Percentiles rank a stretch among this genome's conserved stretches.
phyloP scores from a whole-genome alignment of 2,888 invertebrate species.

The Cinara cedri region DNA sequence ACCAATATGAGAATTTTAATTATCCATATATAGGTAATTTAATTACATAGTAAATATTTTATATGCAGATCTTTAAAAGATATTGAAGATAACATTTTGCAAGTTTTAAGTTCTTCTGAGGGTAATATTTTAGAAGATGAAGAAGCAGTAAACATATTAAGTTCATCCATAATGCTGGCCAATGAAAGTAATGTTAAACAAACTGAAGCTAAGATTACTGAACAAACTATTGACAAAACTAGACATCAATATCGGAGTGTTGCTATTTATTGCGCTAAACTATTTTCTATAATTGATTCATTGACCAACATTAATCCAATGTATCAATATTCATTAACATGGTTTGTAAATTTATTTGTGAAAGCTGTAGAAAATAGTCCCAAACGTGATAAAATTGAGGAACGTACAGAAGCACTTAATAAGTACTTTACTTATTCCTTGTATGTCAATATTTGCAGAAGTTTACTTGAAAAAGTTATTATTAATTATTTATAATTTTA shows the following conservation, averaged over 20 bases:
- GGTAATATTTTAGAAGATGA: conserved; percentile 90
- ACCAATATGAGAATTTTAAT: neutral
- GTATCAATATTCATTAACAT: conserved; percentile 85
- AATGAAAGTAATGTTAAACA: conserved; percentile 93
- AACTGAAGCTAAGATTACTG: conserved; percentile 85
- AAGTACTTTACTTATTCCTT: conserved; percentile 70
- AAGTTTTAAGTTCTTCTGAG: conserved; percentile 74
- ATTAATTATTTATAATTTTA: neutral
- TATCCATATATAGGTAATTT: neutral
- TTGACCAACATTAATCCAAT: conserved; percentile 77
- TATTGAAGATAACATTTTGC: conserved; percentile 88
- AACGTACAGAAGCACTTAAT: conserved; percentile 66
- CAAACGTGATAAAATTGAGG: conserved; percentile 74
- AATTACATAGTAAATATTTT: neutral
- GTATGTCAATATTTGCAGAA: conserved; percentile 78
- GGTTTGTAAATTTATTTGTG: conserved; percentile 84
- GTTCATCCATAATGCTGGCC: conserved; percentile 85
- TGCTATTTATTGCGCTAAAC: conserved; percentile 84
- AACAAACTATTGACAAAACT: conserved; percentile 84
- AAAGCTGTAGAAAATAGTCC: conserved; percentile 78
- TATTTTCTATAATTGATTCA: conserved; percentile 88
- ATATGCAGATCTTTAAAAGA: conserved; percentile 74
- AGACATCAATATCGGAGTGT: conserved; percentile 88
- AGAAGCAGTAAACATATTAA: conserved; percentile 85
- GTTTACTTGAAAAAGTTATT: conserved; percentile 71